Conservation (phyloP, 2,113 vertebrate genomes). For the Acrocephalus kingi region DNA sequence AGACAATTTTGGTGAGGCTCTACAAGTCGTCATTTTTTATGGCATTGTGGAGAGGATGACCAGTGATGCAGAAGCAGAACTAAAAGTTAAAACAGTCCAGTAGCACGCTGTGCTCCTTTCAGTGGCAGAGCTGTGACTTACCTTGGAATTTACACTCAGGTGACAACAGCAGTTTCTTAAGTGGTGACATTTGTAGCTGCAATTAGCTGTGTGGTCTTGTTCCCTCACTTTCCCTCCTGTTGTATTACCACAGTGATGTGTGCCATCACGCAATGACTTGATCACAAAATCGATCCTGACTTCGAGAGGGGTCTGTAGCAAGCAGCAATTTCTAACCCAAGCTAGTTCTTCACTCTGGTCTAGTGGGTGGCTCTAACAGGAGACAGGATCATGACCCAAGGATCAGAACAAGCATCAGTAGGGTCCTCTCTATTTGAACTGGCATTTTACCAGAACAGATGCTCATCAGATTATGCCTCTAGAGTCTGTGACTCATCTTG, state of each 20-base stretch:
- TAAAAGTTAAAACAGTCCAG: not conserved
- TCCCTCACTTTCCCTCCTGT: not conserved
- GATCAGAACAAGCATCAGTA: not conserved
- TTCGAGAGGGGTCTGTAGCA: not conserved
- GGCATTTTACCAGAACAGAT: not conserved
- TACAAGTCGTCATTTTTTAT: not conserved
- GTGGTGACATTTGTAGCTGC: not conserved
- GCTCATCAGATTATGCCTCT: not conserved
- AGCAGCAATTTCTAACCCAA: not conserved
- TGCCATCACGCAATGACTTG: not conserved
- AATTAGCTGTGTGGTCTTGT: not conserved
- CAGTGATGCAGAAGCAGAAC: not conserved
- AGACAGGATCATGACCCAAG: not conserved
- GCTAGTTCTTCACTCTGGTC: not conserved
- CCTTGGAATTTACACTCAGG: not conserved
- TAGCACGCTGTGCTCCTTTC: not conserved
- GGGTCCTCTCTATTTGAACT: not conserved
- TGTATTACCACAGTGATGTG: not conserved
- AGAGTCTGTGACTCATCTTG: not conserved
- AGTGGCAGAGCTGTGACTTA: not conserved
- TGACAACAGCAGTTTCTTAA: not conserved
- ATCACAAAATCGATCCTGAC: not conserved
- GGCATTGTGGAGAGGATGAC: not conserved
- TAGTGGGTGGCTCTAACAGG: not conserved
- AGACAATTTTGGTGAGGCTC: not conserved